Base-by-base conservation (phyloP, 2,888 invertebrate species). In the Tromatobia lineatoria region DNA sequence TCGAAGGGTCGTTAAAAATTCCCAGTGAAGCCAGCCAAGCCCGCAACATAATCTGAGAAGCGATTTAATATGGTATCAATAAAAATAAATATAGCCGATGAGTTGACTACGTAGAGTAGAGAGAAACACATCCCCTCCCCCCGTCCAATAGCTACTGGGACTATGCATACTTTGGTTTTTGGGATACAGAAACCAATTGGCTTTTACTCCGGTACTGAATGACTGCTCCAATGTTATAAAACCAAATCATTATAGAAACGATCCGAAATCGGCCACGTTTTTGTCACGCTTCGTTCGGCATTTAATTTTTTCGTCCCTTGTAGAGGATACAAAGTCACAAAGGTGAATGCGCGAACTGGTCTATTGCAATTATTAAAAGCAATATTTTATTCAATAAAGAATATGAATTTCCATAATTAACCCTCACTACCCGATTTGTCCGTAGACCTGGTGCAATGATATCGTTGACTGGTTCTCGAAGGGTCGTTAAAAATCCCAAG, bases 281-380 rank as follows among this genome's bases (percentile, higher is more conserved):
- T 57, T 38, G 70, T 78, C 78, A 78, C 70, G 79, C 71, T 80
- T 66, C 59, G 42, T 61, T 79, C 64, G 76, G 70, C 75, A 67
- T 38, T 64, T 11, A 64, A 61, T 57, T 50, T 83, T 79, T 78
- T 57, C 38, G 3, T 54, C 20, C 0, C 23, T 20, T 29, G 38
- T 57, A 52, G 20, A 23, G 29, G 20, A n/a, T 13, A 1, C 13
- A 42, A 50, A 45, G 4, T 57, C 1, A n/a, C 18, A n/a, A n/a
- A n/a, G 45, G 29, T 7, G 13, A 54, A 42, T 66, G 42, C 38
- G 34, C 74, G 15, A 54, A 23, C 23, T 20, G 15, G 15, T 47
- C 47, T 47, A 47, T 47, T 47, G 13, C 13, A 47, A 47, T 47
- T 34, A 4, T 34, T 34, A 7, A 34, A 34, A 34, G 4, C 7